A percentile compares a stretch with the other conserved stretches of the same genome.
Conservation (phyloP, 2,888 invertebrate species). For the Tenthredo distinguenda region DNA sequence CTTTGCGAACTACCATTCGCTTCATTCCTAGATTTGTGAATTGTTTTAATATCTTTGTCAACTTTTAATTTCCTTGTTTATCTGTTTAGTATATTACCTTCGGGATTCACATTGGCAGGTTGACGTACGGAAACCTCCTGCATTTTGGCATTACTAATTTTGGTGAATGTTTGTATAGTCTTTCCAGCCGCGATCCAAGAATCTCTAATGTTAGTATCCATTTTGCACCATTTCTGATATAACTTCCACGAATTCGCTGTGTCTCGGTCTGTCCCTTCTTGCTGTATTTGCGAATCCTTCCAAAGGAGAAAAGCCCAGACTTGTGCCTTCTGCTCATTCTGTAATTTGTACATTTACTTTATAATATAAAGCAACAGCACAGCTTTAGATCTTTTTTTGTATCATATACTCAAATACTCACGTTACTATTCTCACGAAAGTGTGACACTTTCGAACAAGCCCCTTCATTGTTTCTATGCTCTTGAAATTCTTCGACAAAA, state of each 20-base stretch:
- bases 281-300: constrained; percentile 83
- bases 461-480: constrained; percentile 83
- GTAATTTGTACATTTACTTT: constrained; percentile 59
- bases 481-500: constrained; percentile 88
- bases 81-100: constrained; percentile 60
- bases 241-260: constrained; percentile 87
- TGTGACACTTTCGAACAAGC: constrained; percentile 83
- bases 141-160: constrained; percentile 85
- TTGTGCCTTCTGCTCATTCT: constrained; percentile 89
- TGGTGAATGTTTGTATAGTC: constrained; percentile 86
- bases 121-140: constrained; percentile 78
- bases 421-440: constrained; percentile 83
- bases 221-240: constrained; percentile 91
- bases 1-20: constrained; percentile 73
- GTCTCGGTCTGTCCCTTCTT: constrained; percentile 78
- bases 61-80: neutral
- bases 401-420: constrained; percentile 74
- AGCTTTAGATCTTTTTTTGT: too few relatives aligned
- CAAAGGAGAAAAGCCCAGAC: constrained; percentile 92
- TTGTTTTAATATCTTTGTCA: neutral
- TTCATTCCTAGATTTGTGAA: constrained; percentile 64
- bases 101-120: constrained; percentile 58
- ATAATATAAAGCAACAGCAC: neutral
- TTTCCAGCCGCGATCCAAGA: constrained; percentile 91
- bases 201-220: constrained; percentile 86